Evolutionary conservation across 2,113 vertebrate genomes (phyloP).

Genomic region (Limanda limanda): DNA sequence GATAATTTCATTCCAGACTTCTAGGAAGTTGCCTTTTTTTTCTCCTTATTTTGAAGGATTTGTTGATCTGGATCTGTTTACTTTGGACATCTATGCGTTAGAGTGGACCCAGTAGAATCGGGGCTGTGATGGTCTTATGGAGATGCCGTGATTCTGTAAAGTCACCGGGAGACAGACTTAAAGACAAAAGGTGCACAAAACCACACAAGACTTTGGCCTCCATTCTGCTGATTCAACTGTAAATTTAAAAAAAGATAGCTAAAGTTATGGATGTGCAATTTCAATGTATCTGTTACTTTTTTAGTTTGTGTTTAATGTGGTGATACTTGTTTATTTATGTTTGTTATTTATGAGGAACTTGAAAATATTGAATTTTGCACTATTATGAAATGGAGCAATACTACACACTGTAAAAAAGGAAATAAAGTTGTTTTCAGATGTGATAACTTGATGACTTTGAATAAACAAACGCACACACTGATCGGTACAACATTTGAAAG

Average conservation of each 20-base stretch:
- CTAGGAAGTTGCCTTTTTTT: conserved; percentile 82
- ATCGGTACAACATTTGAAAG: background rate
- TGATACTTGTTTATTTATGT: conserved; percentile 83
- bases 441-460: conserved; percentile 34
- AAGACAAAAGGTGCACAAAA: conserved; percentile 38
- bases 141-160: conserved; percentile 32
- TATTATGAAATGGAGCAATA: conserved; percentile 88
- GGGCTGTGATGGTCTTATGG: conserved; percentile 47
- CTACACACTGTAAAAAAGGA: conserved; percentile 80
- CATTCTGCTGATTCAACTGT: conserved; percentile 61
- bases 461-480: conserved; percentile 5
- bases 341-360: conserved; percentile 81
- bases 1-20: conserved; percentile 77
- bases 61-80: conserved; percentile 36
- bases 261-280: conserved; percentile 69
- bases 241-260: conserved; percentile 58
- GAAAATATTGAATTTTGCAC: conserved; percentile 87
- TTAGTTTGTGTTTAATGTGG: conserved; percentile 70
- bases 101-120: conserved; percentile 25
- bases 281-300: conserved; percentile 70
- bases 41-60: conserved; percentile 80
- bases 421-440: conserved; percentile 83
- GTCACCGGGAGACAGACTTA: conserved; percentile 9
- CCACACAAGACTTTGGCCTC: conserved; percentile 55
- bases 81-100: conserved; percentile 30